phyloP scores from a whole-genome alignment of 2,797 vertebrate species.

The Acrossocheilus wenchowensis region DNA sequence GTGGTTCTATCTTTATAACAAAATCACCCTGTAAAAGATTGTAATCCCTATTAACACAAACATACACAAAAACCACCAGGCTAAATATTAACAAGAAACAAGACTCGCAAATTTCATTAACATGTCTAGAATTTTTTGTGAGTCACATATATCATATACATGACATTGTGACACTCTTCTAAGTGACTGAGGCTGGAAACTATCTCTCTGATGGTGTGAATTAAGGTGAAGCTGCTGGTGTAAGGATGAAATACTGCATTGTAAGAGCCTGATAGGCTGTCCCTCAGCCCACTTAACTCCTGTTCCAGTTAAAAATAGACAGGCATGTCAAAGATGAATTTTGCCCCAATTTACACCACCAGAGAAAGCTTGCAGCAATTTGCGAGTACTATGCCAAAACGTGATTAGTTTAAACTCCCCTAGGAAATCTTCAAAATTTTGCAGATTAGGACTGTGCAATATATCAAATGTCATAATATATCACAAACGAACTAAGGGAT shows the following conservation, averaged over 20 bases:
- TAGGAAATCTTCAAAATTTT: not conserved
- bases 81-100: not conserved
- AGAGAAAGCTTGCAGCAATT: not conserved
- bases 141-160: not conserved
- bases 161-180: not conserved
- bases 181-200: not conserved
- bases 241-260: not conserved
- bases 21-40: slow-evolving; percentile 88
- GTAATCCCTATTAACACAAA: not conserved
- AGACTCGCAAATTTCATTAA: not conserved
- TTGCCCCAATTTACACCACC: not conserved
- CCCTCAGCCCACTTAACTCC: not conserved
- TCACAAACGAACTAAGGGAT: not conserved
- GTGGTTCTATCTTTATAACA: slow-evolving; percentile 97
- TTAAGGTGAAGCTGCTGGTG: slow-evolving; percentile 4
- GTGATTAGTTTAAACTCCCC: not conserved
- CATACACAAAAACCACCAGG: not conserved
- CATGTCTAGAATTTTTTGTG: not conserved
- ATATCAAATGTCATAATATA: not conserved
- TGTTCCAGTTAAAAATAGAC: slow-evolving; percentile 25
- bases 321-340: not conserved
- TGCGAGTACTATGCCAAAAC: not conserved
- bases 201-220: not conserved
- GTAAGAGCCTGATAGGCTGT: not conserved
- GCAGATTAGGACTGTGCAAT: not conserved